Percentiles rank a stretch among this genome's conserved stretches.
phyloP scores from a whole-genome alignment of 2,797 vertebrate genomes.

The Bucorvus abyssinicus region DNA sequence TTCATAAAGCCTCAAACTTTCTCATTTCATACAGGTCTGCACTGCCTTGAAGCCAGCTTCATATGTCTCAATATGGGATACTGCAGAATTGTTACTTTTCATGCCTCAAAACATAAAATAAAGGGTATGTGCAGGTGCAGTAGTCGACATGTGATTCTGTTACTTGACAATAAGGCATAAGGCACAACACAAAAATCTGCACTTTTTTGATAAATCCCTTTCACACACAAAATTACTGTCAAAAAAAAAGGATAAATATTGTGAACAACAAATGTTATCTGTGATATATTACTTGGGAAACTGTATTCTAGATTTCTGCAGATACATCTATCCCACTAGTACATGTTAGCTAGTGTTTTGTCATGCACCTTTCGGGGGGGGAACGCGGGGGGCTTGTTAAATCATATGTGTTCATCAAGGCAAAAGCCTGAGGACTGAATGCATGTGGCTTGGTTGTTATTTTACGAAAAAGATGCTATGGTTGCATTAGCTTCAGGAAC shows the following conservation, averaged over 20 bases:
- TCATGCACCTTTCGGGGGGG: not conserved
- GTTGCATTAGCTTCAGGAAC: conserved; percentile 4
- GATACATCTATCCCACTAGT: not conserved
- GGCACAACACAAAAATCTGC: not conserved
- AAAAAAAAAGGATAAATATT: not conserved
- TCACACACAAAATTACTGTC: not conserved
- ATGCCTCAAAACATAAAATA: conserved; percentile 54
- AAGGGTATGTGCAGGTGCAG: conserved; percentile 52
- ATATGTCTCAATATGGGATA: conserved; percentile 44
- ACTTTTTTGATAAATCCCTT: conserved; percentile 23
- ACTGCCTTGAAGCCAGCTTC: conserved; percentile 63
- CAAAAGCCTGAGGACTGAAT: conserved; percentile 10
- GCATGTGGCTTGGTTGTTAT: not conserved
- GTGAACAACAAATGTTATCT: not conserved
- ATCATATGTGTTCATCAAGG: not conserved
- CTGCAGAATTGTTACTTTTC: conserved; percentile 49
- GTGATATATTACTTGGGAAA: not conserved
- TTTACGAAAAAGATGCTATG: not conserved
- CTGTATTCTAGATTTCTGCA: not conserved
- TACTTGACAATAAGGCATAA: conserved; percentile 23
- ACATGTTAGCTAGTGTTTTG: not conserved
- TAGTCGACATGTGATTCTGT: not conserved
- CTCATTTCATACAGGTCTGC: conserved; percentile 62
- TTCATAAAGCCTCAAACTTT: conserved; percentile 67
- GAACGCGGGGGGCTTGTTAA: not conserved